phyloP scores from a whole-genome alignment of 2,113 vertebrate genomes.

The Bujurquina vittata region DNA sequence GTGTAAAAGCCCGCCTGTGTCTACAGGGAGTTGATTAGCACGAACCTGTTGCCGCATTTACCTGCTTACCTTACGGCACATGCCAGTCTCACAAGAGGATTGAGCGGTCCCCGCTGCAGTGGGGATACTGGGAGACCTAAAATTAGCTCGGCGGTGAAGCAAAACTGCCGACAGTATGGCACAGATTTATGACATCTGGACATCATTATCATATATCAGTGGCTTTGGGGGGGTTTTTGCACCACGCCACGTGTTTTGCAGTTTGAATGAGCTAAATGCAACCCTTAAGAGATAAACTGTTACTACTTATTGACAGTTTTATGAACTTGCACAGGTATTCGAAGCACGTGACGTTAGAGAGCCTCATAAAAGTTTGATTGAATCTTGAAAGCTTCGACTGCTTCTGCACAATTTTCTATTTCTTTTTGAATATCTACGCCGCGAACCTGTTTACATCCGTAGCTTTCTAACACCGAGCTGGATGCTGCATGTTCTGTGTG shows the following conservation, averaged over 20 bases:
- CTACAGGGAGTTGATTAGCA: constrained; percentile 71
- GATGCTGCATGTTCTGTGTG: not conserved
- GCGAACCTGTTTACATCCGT: not conserved
- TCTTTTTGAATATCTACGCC: too few relatives aligned
- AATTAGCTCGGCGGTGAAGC: constrained; percentile 52
- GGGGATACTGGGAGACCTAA: constrained; percentile 37
- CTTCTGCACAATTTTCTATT: not conserved
- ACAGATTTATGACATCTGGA: constrained; percentile 37
- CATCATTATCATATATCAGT: constrained; percentile 20
- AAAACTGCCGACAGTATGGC: constrained; percentile 31
- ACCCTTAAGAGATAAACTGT: not conserved
- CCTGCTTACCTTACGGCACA: constrained; percentile 49
- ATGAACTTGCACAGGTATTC: not conserved
- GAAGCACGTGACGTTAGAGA: not conserved
- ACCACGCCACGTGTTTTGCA: not conserved
- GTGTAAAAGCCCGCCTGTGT: constrained; percentile 13
- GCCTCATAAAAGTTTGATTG: not conserved
- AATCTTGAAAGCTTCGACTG: not conserved
- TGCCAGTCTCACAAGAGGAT: constrained; percentile 40
- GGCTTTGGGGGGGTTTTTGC: constrained; percentile 2
- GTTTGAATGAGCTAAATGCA: not conserved
- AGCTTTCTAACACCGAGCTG: not conserved
- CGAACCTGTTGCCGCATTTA: constrained; percentile 58
- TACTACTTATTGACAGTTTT: not conserved
- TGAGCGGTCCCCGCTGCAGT: constrained; percentile 32